Evolutionary conservation across 1,140 invertebrate genomes (phyloP).

Genomic region (Stenopsyche tienmushanensis): DNA sequence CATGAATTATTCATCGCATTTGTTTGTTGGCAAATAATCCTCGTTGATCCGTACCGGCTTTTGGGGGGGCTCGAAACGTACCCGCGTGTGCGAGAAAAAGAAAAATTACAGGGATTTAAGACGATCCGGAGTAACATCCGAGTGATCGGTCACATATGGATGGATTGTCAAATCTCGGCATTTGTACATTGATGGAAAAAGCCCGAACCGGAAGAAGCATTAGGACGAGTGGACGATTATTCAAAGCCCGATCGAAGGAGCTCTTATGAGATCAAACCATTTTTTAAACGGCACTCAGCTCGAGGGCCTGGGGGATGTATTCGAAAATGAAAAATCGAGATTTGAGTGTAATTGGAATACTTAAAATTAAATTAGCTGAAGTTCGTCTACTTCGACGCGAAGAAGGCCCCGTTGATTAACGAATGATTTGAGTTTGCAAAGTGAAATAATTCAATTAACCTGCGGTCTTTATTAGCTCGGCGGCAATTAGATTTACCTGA

Average conservation of each 20-base stretch:
- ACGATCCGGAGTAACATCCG: conserved; percentile 13
- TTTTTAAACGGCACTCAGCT: background rate
- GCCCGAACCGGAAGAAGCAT: too few species aligned
- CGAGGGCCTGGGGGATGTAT: background rate
- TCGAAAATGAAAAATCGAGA: background rate
- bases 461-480: background rate
- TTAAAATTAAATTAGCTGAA: too few species aligned
- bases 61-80: background rate
- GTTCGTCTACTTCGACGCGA: too few species aligned
- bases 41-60: background rate
- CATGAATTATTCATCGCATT: conserved; percentile 39
- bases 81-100: background rate
- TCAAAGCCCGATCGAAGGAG: background rate
- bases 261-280: background rate
- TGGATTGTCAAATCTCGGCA: conserved; percentile 11
- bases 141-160: background rate
- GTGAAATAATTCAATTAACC: background rate
- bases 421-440: background rate
- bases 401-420: too few species aligned
- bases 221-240: background rate
- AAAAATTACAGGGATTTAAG: background rate
- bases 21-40: conserved; percentile 35
- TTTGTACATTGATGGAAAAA: too few species aligned
- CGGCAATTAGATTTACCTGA: background rate
- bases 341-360: background rate